Evolutionary conservation across 2,797 vertebrate species (phyloP), one percentile per base, ranked within the genome.

Genomic region (Pseudomugil gertrudae): DNA sequence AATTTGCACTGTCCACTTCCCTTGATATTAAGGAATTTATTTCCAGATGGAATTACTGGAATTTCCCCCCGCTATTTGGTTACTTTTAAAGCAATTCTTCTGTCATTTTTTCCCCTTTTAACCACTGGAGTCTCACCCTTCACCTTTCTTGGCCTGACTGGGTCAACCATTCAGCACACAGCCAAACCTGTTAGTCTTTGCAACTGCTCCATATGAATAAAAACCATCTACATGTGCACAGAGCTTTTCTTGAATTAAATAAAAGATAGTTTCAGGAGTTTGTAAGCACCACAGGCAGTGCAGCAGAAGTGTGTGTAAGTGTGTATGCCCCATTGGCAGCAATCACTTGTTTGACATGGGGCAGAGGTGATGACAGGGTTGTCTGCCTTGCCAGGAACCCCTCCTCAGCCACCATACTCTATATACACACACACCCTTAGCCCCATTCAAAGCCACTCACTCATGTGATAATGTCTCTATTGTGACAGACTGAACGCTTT

Each of bases 391-490:
- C 83, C 84, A 86, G 80, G 76, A 80, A 79, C 82, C 72, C 81
- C 87, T 76, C 80, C 69, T 10, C 40, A 67, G 76, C 67, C 83
- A 79, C 76, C 86, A 65, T 84, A 66, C 84, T 84, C 81, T 83
- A 71, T 86, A 84, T 72, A 84, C 84, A 90, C 86, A 90, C 86
- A 90, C 79, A 79, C 81, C 83, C 87, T 74, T 60, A 66, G 69
- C 69, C 79, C 78, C 75, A 91, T 92, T 93, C 86, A 92, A 66
- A 93, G 77, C 69, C 91, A 87, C 89, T 94, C 92, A 92, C 90
- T 93, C 92, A 89, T 94, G 92, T 92, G 92, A 84, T 93, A 94
- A 94, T 93, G 91, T 93, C 89, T 91, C 90, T 84, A 92, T 94
- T 93, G 93, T 93, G 89, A 84, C 67, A 79, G 69, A 64, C 83